phyloP scores from a whole-genome alignment of 2,888 invertebrate genomes.

The Parascotia fuliginaria region DNA sequence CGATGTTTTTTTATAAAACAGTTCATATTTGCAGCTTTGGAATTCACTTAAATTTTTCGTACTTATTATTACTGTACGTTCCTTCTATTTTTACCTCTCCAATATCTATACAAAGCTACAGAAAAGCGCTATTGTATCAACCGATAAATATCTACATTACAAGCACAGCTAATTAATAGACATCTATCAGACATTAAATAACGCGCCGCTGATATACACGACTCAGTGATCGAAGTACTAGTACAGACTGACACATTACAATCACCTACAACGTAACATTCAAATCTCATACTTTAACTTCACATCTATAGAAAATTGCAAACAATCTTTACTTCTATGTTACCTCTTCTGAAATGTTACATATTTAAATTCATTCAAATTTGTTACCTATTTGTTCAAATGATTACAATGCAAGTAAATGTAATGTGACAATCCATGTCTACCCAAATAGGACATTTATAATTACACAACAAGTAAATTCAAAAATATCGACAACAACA shows the following conservation, averaged over 20 bases:
- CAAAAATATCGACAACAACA: constrained; percentile 81
- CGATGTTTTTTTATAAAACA: too few relatives aligned
- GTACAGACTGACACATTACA: constrained; percentile 17
- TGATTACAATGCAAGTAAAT: constrained; percentile 17
- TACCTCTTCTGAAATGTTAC: background rate
- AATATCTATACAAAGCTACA: background rate
- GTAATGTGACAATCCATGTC: constrained; percentile 36
- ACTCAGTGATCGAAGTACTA: constrained; percentile 82
- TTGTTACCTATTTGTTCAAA: background rate
- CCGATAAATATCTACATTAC: constrained; percentile 56
- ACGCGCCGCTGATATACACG: constrained; percentile 64
- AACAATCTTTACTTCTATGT: background rate
- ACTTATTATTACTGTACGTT: too few relatives aligned
- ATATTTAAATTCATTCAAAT: background rate
- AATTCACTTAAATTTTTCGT: too few relatives aligned
- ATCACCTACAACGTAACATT: constrained; percentile 13
- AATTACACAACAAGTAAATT: constrained; percentile 84
- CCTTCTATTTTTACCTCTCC: too few relatives aligned
- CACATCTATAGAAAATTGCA: background rate
- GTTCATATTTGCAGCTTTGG: too few relatives aligned
- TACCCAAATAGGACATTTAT: constrained; percentile 78
- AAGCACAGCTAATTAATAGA: constrained; percentile 72
- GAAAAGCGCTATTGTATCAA: constrained; percentile 33
- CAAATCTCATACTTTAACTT: background rate
- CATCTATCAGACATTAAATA: constrained; percentile 71